Evolutionary conservation across 1,140 invertebrate genomes (phyloP).

Genomic region (Diorhabda elongata): DNA sequence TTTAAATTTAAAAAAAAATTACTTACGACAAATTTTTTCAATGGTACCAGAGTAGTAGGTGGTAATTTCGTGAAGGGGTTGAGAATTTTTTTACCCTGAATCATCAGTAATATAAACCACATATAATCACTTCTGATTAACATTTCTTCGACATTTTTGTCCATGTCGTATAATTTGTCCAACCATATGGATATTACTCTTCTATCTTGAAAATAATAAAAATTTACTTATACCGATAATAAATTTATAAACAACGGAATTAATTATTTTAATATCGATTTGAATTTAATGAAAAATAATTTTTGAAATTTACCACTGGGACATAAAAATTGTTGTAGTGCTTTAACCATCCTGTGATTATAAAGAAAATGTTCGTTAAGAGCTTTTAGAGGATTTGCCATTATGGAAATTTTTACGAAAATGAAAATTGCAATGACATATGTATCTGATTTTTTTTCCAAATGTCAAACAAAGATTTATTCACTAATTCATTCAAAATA

Average conservation of each 20-base stretch:
- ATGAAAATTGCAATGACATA: too few relatives aligned
- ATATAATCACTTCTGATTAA: constrained; percentile 46
- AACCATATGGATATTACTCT: constrained; percentile 41
- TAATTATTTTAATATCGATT: background rate
- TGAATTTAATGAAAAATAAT: background rate
- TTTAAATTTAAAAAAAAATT: background rate
- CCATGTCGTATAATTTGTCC: constrained; percentile 39
- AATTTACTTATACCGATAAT: background rate
- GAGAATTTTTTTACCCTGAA: constrained; percentile 43
- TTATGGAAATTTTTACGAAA: background rate
- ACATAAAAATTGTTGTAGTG: constrained; percentile 41
- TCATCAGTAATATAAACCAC: constrained; percentile 47
- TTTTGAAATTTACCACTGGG: constrained; percentile 33
- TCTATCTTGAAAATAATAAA: constrained; percentile 37
- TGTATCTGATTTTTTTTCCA: too few relatives aligned
- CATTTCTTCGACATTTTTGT: constrained; percentile 35
- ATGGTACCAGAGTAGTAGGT: constrained; percentile 36
- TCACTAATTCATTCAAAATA: too few relatives aligned
- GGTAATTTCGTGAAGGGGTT: constrained; percentile 44
- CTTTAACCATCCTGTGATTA: constrained; percentile 44
- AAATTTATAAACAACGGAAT: background rate
- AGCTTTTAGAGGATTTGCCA: constrained; percentile 27
- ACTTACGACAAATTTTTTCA: constrained; percentile 44
- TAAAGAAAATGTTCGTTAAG: constrained; percentile 45
- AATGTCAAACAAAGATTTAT: too few relatives aligned